Evolutionary conservation across 1,140 invertebrate species (phyloP), one percentile per base, ranked within the genome.

Genomic region (Metopolophium dirhodum): DNA sequence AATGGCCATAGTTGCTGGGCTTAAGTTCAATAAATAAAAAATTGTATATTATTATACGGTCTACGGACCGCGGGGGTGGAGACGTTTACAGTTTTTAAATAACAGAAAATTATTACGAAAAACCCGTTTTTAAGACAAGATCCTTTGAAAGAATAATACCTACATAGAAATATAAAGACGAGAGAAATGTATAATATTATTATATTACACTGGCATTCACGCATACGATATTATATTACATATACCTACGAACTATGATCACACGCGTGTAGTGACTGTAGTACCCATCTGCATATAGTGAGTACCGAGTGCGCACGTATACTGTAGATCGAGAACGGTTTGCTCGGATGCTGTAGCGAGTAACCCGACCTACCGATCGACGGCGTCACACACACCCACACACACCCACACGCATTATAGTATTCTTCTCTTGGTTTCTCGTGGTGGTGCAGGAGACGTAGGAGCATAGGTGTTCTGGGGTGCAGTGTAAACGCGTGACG

Each of bases 401-500:
- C n/a, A 20, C 26, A 18, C 30, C 30, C 30, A 68, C 61, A 68
- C 11, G 30, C 11, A 7, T n/a, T n/a, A 68, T 68, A n/a, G 11
- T n/a, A n/a, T 68, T 68, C 14, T n/a, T 68, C 6, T n/a, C 61
- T 68, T 57, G 54, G 7, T 26, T 57, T 26, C 7, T 26, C 54
- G 7, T 1, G 8, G 45, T 9, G 45, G 45, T 47, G 45, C 45
- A 9, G 9, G 26, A 4, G 26, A 57, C 26, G 68, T 35, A 35
- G 9, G 20, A 37, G 8, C 37, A 37, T 23, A 85, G 8, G 37
- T 37, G 37, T 23, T 11, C 20, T 26, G 47, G 47, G 18, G 47
- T 8, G 41, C 35, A 51, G 68, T 77, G 49, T 91, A 83, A 91
- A 83, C 90, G 51, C 91, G 77, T 92, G 91, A 92, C 77, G 91